Percentiles rank a stretch among this genome's conserved stretches.
Conservation (phyloP, 2,797 vertebrate genomes). For the Tapirus indicus region DNA sequence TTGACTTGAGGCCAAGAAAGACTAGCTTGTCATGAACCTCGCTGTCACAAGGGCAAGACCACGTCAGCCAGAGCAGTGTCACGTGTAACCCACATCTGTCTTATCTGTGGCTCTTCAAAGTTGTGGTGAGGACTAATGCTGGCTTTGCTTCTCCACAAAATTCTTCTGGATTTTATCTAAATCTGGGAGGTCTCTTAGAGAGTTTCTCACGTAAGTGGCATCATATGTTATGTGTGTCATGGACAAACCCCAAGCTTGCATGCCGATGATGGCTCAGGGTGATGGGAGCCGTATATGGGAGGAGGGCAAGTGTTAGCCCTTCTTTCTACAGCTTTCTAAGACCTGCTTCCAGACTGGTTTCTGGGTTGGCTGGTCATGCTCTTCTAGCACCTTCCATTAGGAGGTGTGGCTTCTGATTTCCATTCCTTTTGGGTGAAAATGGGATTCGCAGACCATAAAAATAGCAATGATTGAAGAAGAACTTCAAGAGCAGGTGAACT, state of each 20-base stretch:
- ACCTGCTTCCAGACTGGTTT: neutral
- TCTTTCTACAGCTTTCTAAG: conserved; percentile 29
- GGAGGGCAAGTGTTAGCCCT: neutral
- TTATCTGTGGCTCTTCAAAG: too few relatives aligned
- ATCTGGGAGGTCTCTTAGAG: neutral
- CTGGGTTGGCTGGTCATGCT: neutral
- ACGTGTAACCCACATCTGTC: too few relatives aligned
- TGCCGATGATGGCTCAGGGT: neutral
- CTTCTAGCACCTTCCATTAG: neutral
- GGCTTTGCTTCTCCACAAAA: too few relatives aligned
- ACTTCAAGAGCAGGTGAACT: neutral
- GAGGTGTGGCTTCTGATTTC: neutral
- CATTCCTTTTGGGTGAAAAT: neutral
- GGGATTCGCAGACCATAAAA: neutral
- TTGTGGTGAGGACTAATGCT: too few relatives aligned
- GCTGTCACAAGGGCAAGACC: neutral
- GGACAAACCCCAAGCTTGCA: too few relatives aligned
- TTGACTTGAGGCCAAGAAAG: neutral
- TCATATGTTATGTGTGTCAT: neutral
- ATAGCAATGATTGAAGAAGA: neutral
- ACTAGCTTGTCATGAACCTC: neutral
- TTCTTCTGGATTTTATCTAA: too few relatives aligned
- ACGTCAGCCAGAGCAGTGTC: too few relatives aligned
- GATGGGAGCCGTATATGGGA: neutral
- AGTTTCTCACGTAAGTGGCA: neutral